phyloP scores from a whole-genome alignment of 2,797 vertebrate species.

The Parotocinclus haroldoi region DNA sequence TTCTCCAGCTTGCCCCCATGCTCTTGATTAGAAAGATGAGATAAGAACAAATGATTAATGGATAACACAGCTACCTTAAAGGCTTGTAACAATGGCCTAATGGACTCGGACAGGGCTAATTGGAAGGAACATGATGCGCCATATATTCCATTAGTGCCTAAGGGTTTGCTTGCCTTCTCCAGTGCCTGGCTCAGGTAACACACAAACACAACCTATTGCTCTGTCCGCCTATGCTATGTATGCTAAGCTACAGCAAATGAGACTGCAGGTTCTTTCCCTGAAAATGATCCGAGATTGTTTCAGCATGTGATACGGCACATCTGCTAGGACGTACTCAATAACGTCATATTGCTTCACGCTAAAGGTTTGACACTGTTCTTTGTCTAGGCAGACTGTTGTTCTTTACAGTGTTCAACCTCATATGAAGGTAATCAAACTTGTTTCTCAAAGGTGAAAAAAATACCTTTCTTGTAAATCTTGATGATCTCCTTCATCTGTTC shows the following conservation, averaged over 20 bases:
- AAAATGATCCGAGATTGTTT: too few species aligned
- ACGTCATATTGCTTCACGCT: too few species aligned
- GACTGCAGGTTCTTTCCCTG: constrained; percentile 6
- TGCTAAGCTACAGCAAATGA: background rate
- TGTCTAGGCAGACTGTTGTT: background rate
- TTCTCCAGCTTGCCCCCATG: constrained; percentile 84
- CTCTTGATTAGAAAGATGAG: constrained; percentile 71
- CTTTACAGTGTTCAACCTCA: background rate
- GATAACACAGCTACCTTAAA: constrained; percentile 35
- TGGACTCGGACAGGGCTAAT: background rate
- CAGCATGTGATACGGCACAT: too few species aligned
- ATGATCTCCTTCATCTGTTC: constrained; percentile 76
- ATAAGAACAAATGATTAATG: constrained; percentile 50
- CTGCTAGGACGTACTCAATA: too few species aligned
- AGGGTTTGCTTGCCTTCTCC: constrained; percentile 40
- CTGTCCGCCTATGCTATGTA: background rate
- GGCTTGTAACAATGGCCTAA: constrained; percentile 28
- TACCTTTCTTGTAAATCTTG: constrained; percentile 89
- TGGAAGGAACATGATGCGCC: background rate
- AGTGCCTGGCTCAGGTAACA: constrained; percentile 47
- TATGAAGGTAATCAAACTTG: constrained; percentile 5
- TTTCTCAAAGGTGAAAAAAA: constrained; percentile 5
- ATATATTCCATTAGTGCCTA: constrained; percentile 52
- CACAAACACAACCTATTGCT: background rate
- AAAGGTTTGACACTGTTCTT: too few species aligned